These are phyloP conservation scores for Triops longicaudatus DNA, from an alignment of 1,140 invertebrate species.

Conservation along the genomic window DNA sequence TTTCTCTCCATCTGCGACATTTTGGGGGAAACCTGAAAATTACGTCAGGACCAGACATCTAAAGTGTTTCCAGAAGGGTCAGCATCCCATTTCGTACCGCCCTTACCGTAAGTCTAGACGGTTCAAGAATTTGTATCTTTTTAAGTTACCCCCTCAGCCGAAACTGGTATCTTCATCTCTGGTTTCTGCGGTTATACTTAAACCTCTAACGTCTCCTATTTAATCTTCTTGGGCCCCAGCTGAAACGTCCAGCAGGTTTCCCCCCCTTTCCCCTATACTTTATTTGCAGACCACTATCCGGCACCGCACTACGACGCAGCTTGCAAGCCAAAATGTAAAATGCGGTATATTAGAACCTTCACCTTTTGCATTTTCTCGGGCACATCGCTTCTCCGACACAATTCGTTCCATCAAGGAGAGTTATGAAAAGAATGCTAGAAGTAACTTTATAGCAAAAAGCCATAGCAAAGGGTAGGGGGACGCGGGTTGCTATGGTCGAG, in stretches of 20 bases:
- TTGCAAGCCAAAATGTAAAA: too few relatives aligned
- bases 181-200: conserved; percentile 1
- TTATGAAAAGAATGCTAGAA: conserved; percentile 3
- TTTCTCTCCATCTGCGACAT: background rate
- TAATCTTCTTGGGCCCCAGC: background rate
- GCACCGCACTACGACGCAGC: background rate
- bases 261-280: background rate
- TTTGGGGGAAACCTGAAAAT: background rate
- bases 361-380: background rate
- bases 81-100: conserved; percentile 1
- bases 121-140: conserved; percentile 12
- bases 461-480: too few relatives aligned
- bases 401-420: background rate
- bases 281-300: background rate
- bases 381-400: background rate
- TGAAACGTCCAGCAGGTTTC: background rate
- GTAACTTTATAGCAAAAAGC: background rate
- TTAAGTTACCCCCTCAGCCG: background rate
- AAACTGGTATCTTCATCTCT: conserved; percentile 12
- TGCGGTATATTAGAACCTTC: background rate
- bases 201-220: too few relatives aligned
- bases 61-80: conserved; percentile 14
- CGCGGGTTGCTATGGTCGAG: too few relatives aligned
- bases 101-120: background rate
- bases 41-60: conserved; percentile 7